Evolutionary conservation across 2,888 invertebrate species (phyloP), one percentile per base, ranked within the genome.

Genomic region (Ischnura elegans): DNA sequence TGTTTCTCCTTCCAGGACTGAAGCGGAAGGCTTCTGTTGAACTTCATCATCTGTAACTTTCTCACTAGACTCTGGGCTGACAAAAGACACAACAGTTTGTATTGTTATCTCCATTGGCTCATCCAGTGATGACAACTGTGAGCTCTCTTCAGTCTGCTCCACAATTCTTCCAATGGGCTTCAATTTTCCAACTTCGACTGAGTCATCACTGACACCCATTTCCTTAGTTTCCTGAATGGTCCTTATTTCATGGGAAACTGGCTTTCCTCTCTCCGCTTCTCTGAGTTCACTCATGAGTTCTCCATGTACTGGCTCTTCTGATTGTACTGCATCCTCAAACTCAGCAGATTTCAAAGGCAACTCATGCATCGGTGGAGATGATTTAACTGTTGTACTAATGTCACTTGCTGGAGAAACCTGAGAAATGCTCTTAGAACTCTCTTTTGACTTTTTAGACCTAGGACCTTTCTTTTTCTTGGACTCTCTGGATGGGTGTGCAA

Each of bases 1-100:
- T 25, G 95, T 95, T 5, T 95, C 94, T 0, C 96, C 96, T 95
- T 96, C 96, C 87, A 96, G 96, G 45, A 95, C 95, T 94, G 97
- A 96, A 19, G 96, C 95, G 6, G 66, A n/a, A 66, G 96, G 95
- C 93, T 95, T 95, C 25, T 95, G 95, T 94, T 95, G 95, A 1
- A 95, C 94, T 94, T 94, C 94, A 86, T 95, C 95, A 43, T 95
- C 94, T 6, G 95, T 95, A 2, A 95, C 95, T 0, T 96, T 96
- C 94, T 96, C 96, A 93, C 94, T 95, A 61, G 93, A 94, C 55
- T 94, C 94, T 94, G 95, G 95, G 87, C 95, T 43, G 29, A 25
- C 45, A 61, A 90, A 90, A 10, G 90, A 90, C 3, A 90, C 61
- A 10, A 90, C 61, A 43, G 90, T 90, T 61, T 90, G 61, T 43